These are phyloP conservation scores for Acromyrmex heyeri DNA, from an alignment of 1,140 invertebrate species.

Conservation along the genomic window DNA sequence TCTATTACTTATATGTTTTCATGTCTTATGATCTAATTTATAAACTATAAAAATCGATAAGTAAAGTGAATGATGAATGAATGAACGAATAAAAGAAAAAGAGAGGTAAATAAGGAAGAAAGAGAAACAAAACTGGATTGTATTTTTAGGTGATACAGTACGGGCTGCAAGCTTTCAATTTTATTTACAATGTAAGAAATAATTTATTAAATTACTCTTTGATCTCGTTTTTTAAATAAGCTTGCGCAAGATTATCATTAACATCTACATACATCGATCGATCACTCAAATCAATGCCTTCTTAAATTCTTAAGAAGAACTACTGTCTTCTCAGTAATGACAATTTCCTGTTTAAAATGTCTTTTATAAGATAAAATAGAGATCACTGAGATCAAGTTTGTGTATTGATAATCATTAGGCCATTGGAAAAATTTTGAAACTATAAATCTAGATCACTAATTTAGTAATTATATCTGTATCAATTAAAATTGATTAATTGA, in stretches of 20 bases:
- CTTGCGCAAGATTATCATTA: neutral
- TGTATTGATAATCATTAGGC: neutral
- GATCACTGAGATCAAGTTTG: neutral
- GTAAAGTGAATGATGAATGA: neutral
- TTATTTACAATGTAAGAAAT: neutral
- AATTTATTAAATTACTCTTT: constrained; percentile 3
- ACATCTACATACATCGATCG: neutral
- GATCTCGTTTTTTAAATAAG: constrained; percentile 27
- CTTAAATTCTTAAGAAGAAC: neutral
- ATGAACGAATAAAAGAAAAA: neutral
- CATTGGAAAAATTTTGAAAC: neutral
- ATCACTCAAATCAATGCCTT: neutral
- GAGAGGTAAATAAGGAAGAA: neutral
- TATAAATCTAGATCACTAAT: neutral
- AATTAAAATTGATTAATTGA: constrained; percentile 2
- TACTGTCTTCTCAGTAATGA: neutral
- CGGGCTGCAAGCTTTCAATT: constrained; percentile 13
- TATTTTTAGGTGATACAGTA: constrained; percentile 19
- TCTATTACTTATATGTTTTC: constrained; percentile 3
- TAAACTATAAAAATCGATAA: no score
- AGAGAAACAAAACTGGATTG: neutral
- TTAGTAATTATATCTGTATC: neutral
- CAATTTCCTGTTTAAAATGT: neutral
- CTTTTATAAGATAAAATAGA: constrained; percentile 15
- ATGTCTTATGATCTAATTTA: neutral